These are phyloP conservation scores for Leptoclinus maculatus DNA, from an alignment of 2,797 vertebrate species.

Conservation along the genomic window DNA sequence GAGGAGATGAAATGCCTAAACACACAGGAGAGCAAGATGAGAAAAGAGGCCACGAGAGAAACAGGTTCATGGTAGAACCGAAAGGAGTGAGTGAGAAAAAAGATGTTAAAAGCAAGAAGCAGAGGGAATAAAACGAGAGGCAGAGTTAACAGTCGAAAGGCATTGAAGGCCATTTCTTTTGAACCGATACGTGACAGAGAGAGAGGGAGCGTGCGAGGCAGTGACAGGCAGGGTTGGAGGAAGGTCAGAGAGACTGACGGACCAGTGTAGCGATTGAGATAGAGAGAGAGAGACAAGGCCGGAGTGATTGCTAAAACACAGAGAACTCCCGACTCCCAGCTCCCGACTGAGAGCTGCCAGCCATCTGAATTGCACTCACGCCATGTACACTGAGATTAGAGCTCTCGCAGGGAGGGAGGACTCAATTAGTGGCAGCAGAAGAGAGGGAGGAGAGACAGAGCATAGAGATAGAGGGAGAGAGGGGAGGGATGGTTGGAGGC, in stretches of 20 bases:
- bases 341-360: constrained; percentile 48
- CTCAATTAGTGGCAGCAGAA: constrained; percentile 65
- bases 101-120: constrained; percentile 25
- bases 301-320: constrained; percentile 47
- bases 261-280: constrained; percentile 44
- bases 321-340: constrained; percentile 35
- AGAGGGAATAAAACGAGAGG: constrained; percentile 17
- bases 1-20: constrained; percentile 6
- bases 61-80: neutral
- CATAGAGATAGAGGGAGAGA: constrained; percentile 9
- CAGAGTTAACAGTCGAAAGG: constrained; percentile 16
- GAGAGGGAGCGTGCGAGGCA: constrained; percentile 9
- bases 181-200: constrained; percentile 44
- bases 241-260: constrained; percentile 24
- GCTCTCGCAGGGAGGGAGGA: constrained; percentile 52
- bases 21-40: constrained; percentile 15
- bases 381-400: constrained; percentile 63
- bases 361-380: constrained; percentile 58
- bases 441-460: constrained; percentile 26
- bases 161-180: constrained; percentile 13
- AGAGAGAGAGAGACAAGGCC: constrained; percentile 33
- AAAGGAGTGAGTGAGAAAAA: constrained; percentile 26
- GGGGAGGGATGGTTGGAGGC: constrained; percentile 13
- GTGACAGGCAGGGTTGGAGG: constrained; percentile 25
- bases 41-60: constrained; percentile 18